These are phyloP conservation scores for Pipistrellus kuhlii DNA, from an alignment of 2,797 vertebrate species.

Conservation along the genomic window DNA sequence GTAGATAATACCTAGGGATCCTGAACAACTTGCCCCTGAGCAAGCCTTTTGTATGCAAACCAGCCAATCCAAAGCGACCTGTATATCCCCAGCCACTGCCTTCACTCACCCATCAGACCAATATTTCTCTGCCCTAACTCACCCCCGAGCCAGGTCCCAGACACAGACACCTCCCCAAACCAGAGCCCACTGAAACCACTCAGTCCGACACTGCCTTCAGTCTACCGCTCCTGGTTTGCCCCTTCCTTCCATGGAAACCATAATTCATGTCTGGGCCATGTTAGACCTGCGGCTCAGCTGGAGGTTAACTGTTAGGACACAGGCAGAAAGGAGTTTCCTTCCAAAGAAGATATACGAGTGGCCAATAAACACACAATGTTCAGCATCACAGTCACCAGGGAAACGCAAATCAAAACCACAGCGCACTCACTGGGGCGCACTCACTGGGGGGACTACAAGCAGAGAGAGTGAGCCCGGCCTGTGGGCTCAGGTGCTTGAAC, in stretches of 20 bases:
- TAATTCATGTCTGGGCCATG: not conserved
- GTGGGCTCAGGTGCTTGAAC: no score
- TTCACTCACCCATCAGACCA: not conserved
- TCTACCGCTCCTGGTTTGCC: not conserved
- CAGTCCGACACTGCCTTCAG: not conserved
- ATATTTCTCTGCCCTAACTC: not conserved
- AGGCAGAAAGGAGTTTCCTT: not conserved
- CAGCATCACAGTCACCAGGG: not conserved
- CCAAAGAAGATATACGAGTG: not conserved
- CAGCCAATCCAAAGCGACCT: not conserved
- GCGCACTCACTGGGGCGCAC: no score
- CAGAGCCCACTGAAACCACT: not conserved
- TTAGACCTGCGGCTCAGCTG: no score
- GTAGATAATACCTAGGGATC: not conserved
- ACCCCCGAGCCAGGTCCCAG: not conserved
- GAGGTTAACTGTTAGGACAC: not conserved
- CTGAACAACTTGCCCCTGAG: not conserved
- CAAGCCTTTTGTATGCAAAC: not conserved
- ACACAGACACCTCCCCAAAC: not conserved
- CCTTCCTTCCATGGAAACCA: not conserved
- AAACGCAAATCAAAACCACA: not conserved
- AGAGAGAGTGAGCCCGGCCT: no score
- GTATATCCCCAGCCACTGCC: not conserved
- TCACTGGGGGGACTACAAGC: no score
- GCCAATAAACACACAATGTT: not conserved